Percentiles rank a stretch among this genome's conserved stretches.
phyloP scores from a whole-genome alignment of 2,888 invertebrate species.

The Plemyria rubiginata region DNA sequence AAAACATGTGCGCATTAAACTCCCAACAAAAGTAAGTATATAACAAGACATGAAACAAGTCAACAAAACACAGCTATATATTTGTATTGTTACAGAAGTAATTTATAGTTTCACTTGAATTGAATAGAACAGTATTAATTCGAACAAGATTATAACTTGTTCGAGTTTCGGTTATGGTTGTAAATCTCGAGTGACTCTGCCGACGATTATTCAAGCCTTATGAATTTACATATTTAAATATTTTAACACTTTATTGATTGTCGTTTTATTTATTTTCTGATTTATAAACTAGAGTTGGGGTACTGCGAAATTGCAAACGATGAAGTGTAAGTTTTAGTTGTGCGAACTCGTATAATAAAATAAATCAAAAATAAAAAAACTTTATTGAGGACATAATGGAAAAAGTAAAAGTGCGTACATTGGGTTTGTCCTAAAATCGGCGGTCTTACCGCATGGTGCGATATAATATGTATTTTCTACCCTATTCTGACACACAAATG shows the following conservation, averaged over 20 bases:
- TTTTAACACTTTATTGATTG: conserved; percentile 62
- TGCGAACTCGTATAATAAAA: too few relatives aligned
- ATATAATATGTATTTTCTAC: too few relatives aligned
- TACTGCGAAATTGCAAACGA: conserved; percentile 1
- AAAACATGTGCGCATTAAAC: too few relatives aligned
- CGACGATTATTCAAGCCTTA: conserved; percentile 48
- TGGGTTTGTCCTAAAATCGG: too few relatives aligned
- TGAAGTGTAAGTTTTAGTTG: not conserved
- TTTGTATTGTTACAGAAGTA: conserved; percentile 34
- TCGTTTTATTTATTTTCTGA: conserved; percentile 55
- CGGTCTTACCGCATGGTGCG: too few relatives aligned
- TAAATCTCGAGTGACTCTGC: conserved; percentile 52
- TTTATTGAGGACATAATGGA: too few relatives aligned
- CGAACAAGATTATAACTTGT: conserved; percentile 44
- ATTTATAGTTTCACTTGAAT: conserved; percentile 35
- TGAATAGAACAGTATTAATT: conserved; percentile 57
- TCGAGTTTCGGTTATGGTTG: conserved; percentile 46
- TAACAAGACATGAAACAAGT: conserved; percentile 9
- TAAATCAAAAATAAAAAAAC: too few relatives aligned
- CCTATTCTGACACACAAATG: too few relatives aligned
- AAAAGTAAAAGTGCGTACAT: too few relatives aligned
- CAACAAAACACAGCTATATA: conserved; percentile 25
- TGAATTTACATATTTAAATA: conserved; percentile 59
- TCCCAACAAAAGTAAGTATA: not conserved
- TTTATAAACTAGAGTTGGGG: conserved; percentile 40